phyloP scores from a whole-genome alignment of 2,797 vertebrate species.

The Paramormyrops hopkinsi region DNA sequence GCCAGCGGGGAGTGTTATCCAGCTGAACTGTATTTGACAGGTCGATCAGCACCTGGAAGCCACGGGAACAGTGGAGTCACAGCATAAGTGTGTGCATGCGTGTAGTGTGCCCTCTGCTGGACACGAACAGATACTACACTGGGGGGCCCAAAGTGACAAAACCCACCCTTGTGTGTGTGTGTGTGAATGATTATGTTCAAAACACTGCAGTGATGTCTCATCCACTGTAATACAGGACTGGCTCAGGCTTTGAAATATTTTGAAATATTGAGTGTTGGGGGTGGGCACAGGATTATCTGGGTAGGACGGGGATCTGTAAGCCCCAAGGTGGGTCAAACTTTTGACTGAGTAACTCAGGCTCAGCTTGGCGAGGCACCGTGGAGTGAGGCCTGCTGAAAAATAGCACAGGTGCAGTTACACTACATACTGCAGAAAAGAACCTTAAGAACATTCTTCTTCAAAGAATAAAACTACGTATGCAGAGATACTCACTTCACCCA shows the following conservation, averaged over 20 bases:
- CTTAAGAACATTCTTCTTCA: not conserved
- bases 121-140: not conserved
- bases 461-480: not conserved
- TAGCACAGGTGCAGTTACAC: not conserved
- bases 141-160: not conserved
- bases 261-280: not conserved
- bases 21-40: conserved; percentile 80
- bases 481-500: conserved; percentile 82
- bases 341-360: not conserved
- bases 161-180: not conserved
- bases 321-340: not conserved
- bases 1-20: conserved; percentile 89
- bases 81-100: not conserved
- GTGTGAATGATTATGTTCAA: not conserved
- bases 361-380: not conserved
- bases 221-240: not conserved
- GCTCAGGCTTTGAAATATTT: not conserved
- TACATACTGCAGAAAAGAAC: not conserved
- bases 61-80: not conserved
- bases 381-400: not conserved
- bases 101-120: not conserved
- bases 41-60: conserved; percentile 82
- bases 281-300: not conserved
- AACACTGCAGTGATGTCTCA: not conserved
- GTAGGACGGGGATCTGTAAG: not conserved